phyloP scores from a whole-genome alignment of 2,888 invertebrate species.

The Standfussiana lucernea region DNA sequence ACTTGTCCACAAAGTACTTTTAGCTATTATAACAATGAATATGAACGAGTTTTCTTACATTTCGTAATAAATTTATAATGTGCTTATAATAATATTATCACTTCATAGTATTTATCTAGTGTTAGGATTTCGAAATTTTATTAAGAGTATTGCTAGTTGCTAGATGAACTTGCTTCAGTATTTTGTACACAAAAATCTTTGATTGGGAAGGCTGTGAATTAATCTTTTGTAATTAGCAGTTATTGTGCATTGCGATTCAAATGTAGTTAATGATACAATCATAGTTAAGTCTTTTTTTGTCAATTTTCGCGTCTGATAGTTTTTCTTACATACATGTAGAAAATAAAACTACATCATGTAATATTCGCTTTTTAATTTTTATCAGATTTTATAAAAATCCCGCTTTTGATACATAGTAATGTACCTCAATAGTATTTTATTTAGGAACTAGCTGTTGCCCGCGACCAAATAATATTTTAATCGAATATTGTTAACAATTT shows the following conservation, averaged over 20 bases:
- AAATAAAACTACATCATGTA: conserved; percentile 60
- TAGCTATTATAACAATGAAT: not conserved
- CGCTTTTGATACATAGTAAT: not conserved
- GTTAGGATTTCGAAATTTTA: conserved; percentile 65
- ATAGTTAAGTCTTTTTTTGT: conserved; percentile 38
- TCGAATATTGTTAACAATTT: too few relatives aligned
- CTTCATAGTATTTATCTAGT: conserved; percentile 58
- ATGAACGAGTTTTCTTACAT: conserved; percentile 16
- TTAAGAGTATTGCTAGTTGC: conserved; percentile 55
- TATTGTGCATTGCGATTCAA: conserved; percentile 12
- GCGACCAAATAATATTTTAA: too few relatives aligned
- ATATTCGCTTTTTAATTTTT: conserved; percentile 43
- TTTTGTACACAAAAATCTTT: conserved; percentile 51
- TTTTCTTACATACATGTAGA: conserved; percentile 55
- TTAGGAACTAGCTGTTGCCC: too few relatives aligned
- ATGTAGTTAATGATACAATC: conserved; percentile 12
- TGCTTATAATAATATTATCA: conserved; percentile 38
- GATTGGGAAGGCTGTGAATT: conserved; percentile 70
- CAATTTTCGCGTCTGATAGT: conserved; percentile 51
- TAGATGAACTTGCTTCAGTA: conserved; percentile 62
- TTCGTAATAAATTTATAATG: conserved; percentile 28
- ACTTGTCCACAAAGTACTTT: conserved; percentile 11
- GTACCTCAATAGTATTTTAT: not conserved
- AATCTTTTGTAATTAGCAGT: conserved; percentile 22
- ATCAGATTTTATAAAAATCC: not conserved